These are phyloP conservation scores for Scolopax bukidnonensis DNA, from an alignment of 2,797 vertebrate species.

Conservation along the genomic window DNA sequence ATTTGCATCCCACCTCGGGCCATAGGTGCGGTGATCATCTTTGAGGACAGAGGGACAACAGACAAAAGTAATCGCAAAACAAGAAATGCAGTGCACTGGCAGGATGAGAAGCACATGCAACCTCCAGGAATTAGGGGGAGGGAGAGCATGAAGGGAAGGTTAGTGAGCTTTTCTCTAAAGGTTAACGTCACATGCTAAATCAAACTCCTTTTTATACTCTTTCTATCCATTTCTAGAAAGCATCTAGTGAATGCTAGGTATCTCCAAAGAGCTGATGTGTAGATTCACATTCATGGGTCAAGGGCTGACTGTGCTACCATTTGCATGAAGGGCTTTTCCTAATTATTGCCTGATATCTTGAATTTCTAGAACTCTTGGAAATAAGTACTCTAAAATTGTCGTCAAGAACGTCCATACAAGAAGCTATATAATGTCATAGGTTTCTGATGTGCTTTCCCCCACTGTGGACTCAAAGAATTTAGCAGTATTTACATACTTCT, in stretches of 20 bases:
- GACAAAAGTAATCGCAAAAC: slow-evolving; percentile 87
- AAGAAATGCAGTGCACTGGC: slow-evolving; percentile 80
- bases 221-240: neutral
- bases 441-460: neutral
- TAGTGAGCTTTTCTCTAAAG: slow-evolving; percentile 47
- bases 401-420: neutral
- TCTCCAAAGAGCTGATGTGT: neutral
- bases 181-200: neutral
- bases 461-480: neutral
- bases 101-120: slow-evolving; percentile 79
- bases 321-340: neutral
- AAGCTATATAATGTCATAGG: neutral
- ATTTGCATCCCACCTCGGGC: slow-evolving; percentile 88
- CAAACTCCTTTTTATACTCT: neutral
- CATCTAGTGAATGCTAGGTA: neutral
- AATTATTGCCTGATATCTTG: neutral
- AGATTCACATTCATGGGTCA: neutral
- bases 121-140: neutral
- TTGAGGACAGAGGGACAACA: slow-evolving; percentile 89
- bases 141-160: slow-evolving; percentile 29
- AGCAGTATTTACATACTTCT: neutral
- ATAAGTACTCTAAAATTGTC: neutral
- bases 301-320: neutral
- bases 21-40: slow-evolving; percentile 86
- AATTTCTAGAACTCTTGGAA: neutral